Evolutionary conservation across 2,888 invertebrate species (phyloP).

Genomic region (Diarsia rubi): DNA sequence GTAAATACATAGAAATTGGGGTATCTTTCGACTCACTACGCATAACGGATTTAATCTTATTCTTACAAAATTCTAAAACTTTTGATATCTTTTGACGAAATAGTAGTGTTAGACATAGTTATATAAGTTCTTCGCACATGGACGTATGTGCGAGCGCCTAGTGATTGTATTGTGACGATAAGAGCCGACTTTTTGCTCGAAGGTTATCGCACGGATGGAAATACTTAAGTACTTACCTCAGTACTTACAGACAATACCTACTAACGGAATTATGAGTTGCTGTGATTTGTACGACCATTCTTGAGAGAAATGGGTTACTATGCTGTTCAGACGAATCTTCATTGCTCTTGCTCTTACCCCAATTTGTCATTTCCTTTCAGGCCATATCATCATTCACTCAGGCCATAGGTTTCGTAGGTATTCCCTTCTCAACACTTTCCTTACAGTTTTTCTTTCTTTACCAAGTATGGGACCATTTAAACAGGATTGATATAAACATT

Average conservation of each 20-base stretch:
- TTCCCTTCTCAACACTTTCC: not conserved
- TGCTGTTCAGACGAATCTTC: not conserved
- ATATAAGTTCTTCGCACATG: not conserved
- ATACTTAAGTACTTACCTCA: not conserved
- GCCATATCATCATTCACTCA: not conserved
- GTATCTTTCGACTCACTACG: not conserved
- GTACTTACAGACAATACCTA: not conserved
- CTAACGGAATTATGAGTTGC: conserved; percentile 11
- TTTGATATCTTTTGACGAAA: not conserved
- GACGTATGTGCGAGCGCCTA: conserved; percentile 56
- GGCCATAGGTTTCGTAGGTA: not conserved
- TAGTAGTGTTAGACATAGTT: not conserved
- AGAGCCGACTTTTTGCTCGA: conserved; percentile 62
- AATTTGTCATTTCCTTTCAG: not conserved
- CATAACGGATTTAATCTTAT: not conserved
- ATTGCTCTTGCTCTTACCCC: not conserved
- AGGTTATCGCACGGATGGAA: conserved; percentile 64
- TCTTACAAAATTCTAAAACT: not conserved
- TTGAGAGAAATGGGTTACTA: not conserved
- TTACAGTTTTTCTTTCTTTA: not conserved
- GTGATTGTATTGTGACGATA: conserved; percentile 67
- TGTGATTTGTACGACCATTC: conserved; percentile 12
- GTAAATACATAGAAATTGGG: not conserved
- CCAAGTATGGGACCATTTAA: no score
- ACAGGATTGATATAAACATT: not conserved